phyloP scores from a whole-genome alignment of 1,140 invertebrate species.

The Varroa destructor region DNA sequence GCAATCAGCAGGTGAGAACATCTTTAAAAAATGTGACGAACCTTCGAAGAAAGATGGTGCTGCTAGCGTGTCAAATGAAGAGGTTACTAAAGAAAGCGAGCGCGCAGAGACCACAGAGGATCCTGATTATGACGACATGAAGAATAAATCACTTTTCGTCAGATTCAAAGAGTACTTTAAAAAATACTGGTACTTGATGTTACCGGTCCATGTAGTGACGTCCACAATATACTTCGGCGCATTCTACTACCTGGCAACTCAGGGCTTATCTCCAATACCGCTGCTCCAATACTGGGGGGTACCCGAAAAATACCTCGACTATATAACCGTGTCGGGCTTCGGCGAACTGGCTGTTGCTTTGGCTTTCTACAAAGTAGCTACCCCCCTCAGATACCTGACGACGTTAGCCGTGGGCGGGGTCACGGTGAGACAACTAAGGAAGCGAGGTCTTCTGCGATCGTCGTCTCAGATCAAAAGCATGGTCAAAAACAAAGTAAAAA shows the following conservation, averaged over 20 bases:
- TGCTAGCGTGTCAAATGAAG: too few relatives aligned
- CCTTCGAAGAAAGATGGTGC: too few relatives aligned
- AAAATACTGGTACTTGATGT: slow-evolving; percentile 4
- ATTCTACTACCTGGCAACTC: slow-evolving; percentile 71
- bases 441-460: slow-evolving; percentile 51
- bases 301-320: slow-evolving; percentile 58
- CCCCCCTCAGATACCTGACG: slow-evolving; percentile 73
- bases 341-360: slow-evolving; percentile 77
- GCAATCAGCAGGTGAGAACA: too few relatives aligned
- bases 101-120: too few relatives aligned
- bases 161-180: neutral
- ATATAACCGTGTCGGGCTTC: slow-evolving; percentile 57
- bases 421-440: slow-evolving; percentile 53
- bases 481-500: slow-evolving; percentile 32
- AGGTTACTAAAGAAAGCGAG: too few relatives aligned
- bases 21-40: too few relatives aligned
- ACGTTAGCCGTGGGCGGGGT: slow-evolving; percentile 64
- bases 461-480: slow-evolving; percentile 33
- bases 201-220: slow-evolving; percentile 75
- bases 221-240: slow-evolving; percentile 66
- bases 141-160: too few relatives aligned
- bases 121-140: too few relatives aligned
- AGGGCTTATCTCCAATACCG: slow-evolving; percentile 70
- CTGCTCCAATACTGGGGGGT: slow-evolving; percentile 58
- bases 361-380: slow-evolving; percentile 76